phyloP scores from a whole-genome alignment of 2,113 vertebrate genomes.

The Artemisiospiza belli region DNA sequence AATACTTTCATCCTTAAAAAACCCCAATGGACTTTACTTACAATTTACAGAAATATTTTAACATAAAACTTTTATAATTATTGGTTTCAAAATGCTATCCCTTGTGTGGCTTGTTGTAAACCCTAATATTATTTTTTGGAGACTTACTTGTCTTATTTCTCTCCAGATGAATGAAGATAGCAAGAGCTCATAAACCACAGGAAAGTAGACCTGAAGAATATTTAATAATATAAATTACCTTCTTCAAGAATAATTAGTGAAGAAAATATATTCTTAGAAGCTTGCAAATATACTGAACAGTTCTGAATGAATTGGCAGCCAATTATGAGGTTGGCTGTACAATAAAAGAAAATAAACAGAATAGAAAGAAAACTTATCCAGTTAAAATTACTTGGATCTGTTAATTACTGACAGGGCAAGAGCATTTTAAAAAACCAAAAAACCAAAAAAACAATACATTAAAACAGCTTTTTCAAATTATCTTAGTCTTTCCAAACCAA shows the following conservation, averaged over 20 bases:
- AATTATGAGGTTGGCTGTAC: not conserved
- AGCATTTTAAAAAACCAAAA: not conserved
- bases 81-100: not conserved
- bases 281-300: not conserved
- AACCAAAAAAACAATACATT: not conserved
- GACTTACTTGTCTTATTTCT: not conserved
- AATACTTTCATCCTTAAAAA: not conserved
- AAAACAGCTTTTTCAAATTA: not conserved
- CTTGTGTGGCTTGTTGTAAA: not conserved
- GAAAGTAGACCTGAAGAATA: not conserved
- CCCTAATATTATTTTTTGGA: not conserved
- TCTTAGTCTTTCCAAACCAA: not conserved
- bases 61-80: not conserved
- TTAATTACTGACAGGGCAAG: not conserved
- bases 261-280: not conserved
- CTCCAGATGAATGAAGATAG: not conserved
- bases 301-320: not conserved
- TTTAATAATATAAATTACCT: not conserved
- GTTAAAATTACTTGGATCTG: not conserved
- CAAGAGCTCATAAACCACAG: not conserved
- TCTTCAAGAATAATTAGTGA: not conserved
- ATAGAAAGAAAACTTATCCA: not conserved
- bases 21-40: not conserved
- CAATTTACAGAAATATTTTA: not conserved
- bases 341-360: not conserved